Percentiles rank a stretch among this genome's conserved stretches.
phyloP scores from a whole-genome alignment of 2,797 vertebrate genomes.

The Spatula versicolor region DNA sequence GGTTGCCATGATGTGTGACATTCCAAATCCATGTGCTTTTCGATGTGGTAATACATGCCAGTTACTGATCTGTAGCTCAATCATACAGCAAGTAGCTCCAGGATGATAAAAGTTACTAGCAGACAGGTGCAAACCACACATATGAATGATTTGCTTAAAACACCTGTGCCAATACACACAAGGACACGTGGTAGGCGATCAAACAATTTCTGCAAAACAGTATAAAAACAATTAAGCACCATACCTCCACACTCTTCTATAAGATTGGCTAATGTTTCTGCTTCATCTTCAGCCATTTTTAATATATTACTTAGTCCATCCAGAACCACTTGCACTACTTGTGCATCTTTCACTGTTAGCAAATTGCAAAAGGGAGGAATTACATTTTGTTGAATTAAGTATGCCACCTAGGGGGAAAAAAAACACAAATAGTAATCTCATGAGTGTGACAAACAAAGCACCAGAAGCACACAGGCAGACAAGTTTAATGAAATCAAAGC shows the following conservation, averaged over 20 bases:
- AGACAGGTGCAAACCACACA: background rate
- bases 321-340: constrained; percentile 97
- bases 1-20: background rate
- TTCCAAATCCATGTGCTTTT: background rate
- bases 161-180: background rate
- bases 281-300: constrained; percentile 98
- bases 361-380: constrained; percentile 99
- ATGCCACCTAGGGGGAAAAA: constrained; percentile 87
- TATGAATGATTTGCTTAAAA: background rate
- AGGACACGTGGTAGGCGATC: background rate
- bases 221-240: background rate
- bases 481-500: accelerated
- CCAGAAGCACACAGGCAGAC: background rate
- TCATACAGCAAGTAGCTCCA: background rate
- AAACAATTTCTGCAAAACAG: background rate
- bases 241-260: constrained; percentile 98
- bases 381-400: constrained; percentile 97
- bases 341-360: constrained; percentile 97
- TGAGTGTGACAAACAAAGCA: background rate
- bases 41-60: background rate
- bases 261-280: constrained; percentile 96
- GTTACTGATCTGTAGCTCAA: background rate
- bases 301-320: constrained; percentile 99
- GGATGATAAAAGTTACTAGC: background rate
- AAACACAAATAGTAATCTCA: background rate